These are phyloP conservation scores for Pangasius krempfi DNA, from an alignment of 2,797 vertebrate species.

Conservation along the genomic window DNA sequence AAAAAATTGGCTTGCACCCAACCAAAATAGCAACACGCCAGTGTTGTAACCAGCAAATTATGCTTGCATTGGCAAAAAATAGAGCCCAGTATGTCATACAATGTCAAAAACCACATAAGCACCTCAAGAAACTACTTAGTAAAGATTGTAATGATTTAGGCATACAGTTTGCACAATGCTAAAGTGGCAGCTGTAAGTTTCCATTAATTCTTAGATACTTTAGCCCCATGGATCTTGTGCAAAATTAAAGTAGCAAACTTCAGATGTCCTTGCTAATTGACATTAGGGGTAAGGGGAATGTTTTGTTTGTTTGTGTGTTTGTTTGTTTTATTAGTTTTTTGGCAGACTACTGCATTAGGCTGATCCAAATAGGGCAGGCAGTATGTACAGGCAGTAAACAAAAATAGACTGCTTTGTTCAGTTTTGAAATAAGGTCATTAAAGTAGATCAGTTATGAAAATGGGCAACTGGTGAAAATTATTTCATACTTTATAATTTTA, in stretches of 20 bases:
- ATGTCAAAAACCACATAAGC: neutral
- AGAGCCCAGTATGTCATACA: neutral
- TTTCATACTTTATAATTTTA: neutral
- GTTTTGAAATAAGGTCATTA: slow-evolving; percentile 3
- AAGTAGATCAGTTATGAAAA: neutral
- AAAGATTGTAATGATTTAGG: neutral
- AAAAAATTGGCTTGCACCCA: neutral
- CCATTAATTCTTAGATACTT: neutral
- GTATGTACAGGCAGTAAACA: neutral
- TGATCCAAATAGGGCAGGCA: neutral
- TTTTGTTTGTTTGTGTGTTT: neutral
- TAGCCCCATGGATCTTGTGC: neutral
- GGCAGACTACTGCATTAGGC: neutral
- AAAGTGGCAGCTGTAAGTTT: neutral
- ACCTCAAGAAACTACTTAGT: too few relatives aligned
- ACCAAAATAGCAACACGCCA: neutral
- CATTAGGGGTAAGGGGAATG: neutral
- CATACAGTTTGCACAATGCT: neutral
- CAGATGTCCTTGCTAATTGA: neutral
- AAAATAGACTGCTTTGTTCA: neutral
- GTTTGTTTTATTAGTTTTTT: neutral
- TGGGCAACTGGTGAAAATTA: neutral
- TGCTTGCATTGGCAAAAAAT: neutral
- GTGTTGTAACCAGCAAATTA: neutral
- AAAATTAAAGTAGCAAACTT: neutral